A percentile compares a stretch with the other conserved stretches of the same genome.
These are phyloP conservation scores for Gorsachius magnificus DNA, from an alignment of 2,797 vertebrate species.

Conservation along the genomic window DNA sequence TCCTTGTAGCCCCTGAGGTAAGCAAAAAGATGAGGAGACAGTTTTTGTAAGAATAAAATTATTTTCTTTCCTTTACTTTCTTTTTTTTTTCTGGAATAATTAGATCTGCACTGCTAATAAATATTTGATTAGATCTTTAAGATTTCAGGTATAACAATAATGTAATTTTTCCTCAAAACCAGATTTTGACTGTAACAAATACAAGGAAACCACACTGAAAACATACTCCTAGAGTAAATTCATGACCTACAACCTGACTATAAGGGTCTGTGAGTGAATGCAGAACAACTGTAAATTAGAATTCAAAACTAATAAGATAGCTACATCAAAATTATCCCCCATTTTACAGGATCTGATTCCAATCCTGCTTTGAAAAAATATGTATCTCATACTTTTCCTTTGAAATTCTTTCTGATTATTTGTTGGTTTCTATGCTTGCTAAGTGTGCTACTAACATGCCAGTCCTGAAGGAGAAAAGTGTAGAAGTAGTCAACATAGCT, in stretches of 20 bases:
- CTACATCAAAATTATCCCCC: background rate
- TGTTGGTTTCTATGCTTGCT: background rate
- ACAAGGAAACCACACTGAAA: background rate
- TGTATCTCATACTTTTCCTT: background rate
- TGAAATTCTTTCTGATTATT: background rate
- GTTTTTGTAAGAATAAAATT: background rate
- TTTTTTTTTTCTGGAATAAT: background rate
- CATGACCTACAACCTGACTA: background rate
- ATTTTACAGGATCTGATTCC: background rate
- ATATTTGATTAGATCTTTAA: background rate
- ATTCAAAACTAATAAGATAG: background rate
- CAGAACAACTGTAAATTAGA: background rate
- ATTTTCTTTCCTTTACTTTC: background rate
- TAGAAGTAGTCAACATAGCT: background rate
- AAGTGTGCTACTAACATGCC: background rate
- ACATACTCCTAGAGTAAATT: background rate
- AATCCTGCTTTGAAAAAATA: background rate
- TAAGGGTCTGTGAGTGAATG: background rate
- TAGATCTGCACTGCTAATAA: background rate
- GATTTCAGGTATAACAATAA: background rate
- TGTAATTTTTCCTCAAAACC: background rate
- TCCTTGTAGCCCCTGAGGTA: background rate
- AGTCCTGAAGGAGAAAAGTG: background rate
- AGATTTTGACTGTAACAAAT: background rate
- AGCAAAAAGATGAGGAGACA: fast-evolving